Base-by-base conservation (phyloP, 1,140 invertebrate species). In the Pseudachorutes palmiensis region DNA sequence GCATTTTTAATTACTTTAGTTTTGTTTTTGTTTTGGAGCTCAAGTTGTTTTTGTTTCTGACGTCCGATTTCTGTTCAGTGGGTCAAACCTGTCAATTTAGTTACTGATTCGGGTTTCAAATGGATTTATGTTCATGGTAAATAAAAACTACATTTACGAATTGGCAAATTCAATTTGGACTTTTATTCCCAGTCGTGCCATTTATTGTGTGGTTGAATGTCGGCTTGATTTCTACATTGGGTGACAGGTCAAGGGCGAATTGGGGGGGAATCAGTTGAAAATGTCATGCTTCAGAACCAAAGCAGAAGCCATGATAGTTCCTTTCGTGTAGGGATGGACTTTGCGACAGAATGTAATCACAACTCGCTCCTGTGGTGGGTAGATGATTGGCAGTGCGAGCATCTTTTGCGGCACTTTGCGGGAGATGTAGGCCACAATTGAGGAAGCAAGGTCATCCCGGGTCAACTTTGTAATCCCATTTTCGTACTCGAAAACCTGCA, bases 271-370 rank as follows among this genome's bases (percentile, higher is more conserved):
- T 55, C 24, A 55, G 9, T 55, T 55, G 14, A 55, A 55, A 24
- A 55, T 12, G 24, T 55, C 51, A 22, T 55, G 51, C 24, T 55
- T 55, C 12, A 55, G 5, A 24, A 55, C 51, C 24, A 55, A 22
- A 5, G 51, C 24, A 9, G 51, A 14, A 5, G 51, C 51, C 5
- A 55, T 55, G 9, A 55, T 12, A 14, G 51, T 26, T 55, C 14
- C 51, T 55, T 55, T 55, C 24, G 24, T 26, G 24, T 55, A 55
- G 51, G 51, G 51, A 55, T 55, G 51, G 3, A 55, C 51, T 55
- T 55, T 55, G 12, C 51, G 9, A 26, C 12, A 12, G 51, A 19
- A 55, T 12, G 51, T 14, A 55, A 55, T 55, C 5, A 19, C 24
- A 24, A 55, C 14, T 14, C 51, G 51, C 24, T 55, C 51, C 24